Evolutionary conservation across 1,140 invertebrate species (phyloP), one percentile per base, ranked within the genome.

Genomic region (Parasteatoda tepidariorum): DNA sequence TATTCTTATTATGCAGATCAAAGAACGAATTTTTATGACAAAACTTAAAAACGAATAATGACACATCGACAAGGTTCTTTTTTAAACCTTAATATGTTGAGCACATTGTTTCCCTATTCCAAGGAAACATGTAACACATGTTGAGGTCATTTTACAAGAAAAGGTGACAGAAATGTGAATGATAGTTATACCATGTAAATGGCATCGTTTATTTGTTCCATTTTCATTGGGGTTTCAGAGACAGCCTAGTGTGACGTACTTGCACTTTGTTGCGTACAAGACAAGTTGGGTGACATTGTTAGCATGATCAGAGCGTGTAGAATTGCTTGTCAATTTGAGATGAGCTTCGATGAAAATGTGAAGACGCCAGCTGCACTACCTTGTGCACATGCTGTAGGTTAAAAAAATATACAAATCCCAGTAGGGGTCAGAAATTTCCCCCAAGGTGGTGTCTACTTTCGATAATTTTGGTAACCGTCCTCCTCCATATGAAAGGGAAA

Each of bases 311-410:
- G 26, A 76, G 59, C 74, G 62, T 76, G 74, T 54, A 48, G 74
- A 76, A 76, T 76, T 54, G 74, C 74, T 76, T 76, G 74, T 76
- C 74, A 76, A 18, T 48, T 28, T 34, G 26, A 41, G 74, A 76
- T 66, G 73, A 75, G 73, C 28, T 31, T 26, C 33, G 6, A 38
- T 59, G 57, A 57, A 73, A 73, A 73, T 48, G 54, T 28, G 26
- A 62, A 38, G 73, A 30, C 73, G 74, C 24, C 74, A 66, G 74
- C 74, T 64, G 74, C 61, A 62, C 13, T 5, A 41, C 13, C 31
- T 6, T 2, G 34, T 68, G 33, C 34, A 68, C 26, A 15, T 33
- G 33, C 34, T 68, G 22, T 13, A 76, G 74, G 61, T 76, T 76
- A 76, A 76, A 76, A 76, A 76, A 64, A 66, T 54, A 76, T 34